Conservation (phyloP, 2,113 vertebrate genomes). For the Microtus pennsylvanicus region DNA sequence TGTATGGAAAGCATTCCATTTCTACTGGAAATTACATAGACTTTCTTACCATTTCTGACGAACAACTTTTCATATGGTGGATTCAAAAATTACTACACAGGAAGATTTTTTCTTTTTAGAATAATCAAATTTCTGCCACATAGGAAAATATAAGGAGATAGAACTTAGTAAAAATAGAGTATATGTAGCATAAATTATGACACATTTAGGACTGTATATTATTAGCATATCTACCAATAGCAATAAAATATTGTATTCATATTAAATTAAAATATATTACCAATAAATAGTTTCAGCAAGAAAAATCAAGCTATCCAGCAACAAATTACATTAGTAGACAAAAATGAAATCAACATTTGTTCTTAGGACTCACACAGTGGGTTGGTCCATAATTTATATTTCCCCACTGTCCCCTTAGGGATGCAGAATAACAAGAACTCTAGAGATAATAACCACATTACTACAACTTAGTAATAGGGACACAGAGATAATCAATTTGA, state of each 20-base stretch:
- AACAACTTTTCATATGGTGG: background rate
- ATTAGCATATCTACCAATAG: background rate
- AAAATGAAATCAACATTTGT: background rate
- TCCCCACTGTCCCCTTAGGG: background rate
- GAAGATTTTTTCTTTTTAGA: background rate
- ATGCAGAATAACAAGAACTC: background rate
- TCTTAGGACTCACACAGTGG: background rate
- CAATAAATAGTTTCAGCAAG: background rate
- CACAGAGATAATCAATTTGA: background rate
- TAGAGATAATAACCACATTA: background rate
- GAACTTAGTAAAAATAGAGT: background rate
- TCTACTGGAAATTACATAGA: background rate
- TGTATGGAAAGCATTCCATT: background rate
- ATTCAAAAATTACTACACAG: background rate
- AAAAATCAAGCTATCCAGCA: background rate
- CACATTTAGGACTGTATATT: background rate
- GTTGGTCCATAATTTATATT: background rate
- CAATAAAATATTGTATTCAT: background rate
- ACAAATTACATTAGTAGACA: background rate
- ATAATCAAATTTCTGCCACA: background rate
- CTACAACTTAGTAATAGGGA: background rate
- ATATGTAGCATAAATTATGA: background rate
- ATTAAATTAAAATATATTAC: background rate
- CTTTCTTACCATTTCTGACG: background rate
- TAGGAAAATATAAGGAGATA: background rate